phyloP scores from a whole-genome alignment of 2,797 vertebrate species.

The Gymnothorax reevesii region DNA sequence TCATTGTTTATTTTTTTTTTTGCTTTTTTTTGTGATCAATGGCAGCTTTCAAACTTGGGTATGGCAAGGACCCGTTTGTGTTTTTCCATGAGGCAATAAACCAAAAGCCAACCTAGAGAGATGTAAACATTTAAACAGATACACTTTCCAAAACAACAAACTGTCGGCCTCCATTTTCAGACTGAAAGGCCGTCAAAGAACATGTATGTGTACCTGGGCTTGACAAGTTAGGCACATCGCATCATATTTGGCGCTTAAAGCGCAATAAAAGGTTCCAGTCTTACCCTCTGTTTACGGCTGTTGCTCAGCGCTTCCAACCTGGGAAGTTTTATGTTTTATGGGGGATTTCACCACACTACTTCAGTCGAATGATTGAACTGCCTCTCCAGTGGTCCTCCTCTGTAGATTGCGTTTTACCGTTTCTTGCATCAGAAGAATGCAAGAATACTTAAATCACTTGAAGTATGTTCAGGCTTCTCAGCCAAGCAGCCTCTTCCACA shows the following conservation, averaged over 20 bases:
- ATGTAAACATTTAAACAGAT: conserved; percentile 14
- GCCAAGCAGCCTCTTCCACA: neutral
- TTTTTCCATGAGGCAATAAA: neutral
- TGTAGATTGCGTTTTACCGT: neutral
- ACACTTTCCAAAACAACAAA: neutral
- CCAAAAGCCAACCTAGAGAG: neutral
- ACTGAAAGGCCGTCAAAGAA: neutral
- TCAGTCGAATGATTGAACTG: neutral
- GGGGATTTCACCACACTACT: neutral
- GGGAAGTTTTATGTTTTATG: neutral
- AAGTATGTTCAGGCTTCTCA: neutral
- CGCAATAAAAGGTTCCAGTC: neutral
- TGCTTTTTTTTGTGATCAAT: neutral
- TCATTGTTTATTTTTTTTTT: neutral
- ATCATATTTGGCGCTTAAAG: neutral
- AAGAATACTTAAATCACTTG: neutral
- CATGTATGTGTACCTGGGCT: neutral
- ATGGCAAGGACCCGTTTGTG: neutral
- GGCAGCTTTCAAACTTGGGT: too few relatives aligned
- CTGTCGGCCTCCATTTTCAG: neutral
- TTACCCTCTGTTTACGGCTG: neutral
- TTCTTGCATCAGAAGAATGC: neutral
- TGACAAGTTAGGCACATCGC: neutral
- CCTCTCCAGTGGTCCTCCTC: neutral
- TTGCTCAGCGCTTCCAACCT: neutral